A percentile compares a stretch with the other conserved stretches of the same genome.
These are phyloP conservation scores for Philaenus spumarius DNA, from an alignment of 1,140 invertebrate genomes.

Conservation along the genomic window DNA sequence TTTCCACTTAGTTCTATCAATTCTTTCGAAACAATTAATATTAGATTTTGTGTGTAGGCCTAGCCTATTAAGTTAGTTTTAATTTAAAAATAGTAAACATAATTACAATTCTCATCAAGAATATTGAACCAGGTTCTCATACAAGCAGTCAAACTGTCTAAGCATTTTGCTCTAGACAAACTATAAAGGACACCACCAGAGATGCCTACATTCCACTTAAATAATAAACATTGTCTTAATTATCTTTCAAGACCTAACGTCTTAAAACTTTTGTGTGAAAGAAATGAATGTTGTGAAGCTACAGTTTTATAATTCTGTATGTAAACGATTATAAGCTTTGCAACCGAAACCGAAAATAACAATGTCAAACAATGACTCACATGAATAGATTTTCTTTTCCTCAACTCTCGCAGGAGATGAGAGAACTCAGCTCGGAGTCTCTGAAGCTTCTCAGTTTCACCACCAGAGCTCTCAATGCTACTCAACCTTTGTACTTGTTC, in stretches of 20 bases:
- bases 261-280: not conserved
- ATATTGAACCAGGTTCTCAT: no score
- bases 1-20: no score
- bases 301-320: not conserved
- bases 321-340: not conserved
- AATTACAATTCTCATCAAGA: no score
- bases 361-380: not conserved
- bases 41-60: no score
- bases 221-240: not conserved
- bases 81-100: no score
- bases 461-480: conserved; percentile 27
- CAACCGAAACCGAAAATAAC: not conserved
- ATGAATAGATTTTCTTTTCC: conserved; percentile 28
- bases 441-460: conserved; percentile 38
- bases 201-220: not conserved
- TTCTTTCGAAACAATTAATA: no score
- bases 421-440: conserved; percentile 46
- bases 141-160: no score
- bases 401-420: conserved; percentile 44
- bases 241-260: not conserved
- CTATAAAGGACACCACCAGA: no score
- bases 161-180: no score
- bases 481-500: conserved; percentile 44
- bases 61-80: no score
- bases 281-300: not conserved